A percentile compares a stretch with the other conserved stretches of the same genome.
Evolutionary conservation across 2,797 vertebrate genomes (phyloP).

Genomic region (Cottoperca gobio): DNA sequence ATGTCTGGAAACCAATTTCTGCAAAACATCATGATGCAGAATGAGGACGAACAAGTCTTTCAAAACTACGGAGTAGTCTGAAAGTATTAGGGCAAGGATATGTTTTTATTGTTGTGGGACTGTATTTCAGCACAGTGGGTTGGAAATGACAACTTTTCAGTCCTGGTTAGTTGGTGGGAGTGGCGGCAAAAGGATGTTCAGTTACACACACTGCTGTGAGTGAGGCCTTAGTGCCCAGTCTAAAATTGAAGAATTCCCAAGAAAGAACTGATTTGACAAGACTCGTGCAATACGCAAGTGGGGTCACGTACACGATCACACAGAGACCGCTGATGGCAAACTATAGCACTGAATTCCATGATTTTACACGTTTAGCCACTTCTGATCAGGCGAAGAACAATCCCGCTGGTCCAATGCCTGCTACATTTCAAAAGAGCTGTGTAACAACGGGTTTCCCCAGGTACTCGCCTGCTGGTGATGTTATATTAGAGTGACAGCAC

Average conservation of each 20-base stretch:
- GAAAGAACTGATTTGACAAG: neutral
- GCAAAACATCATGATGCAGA: constrained; percentile 1
- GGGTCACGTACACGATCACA: neutral
- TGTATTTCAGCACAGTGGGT: neutral
- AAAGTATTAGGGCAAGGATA: constrained; percentile 7
- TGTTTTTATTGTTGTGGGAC: constrained; percentile 31
- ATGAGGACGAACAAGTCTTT: constrained; percentile 7
- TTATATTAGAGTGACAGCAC: neutral
- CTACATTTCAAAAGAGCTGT: neutral
- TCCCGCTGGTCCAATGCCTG: neutral
- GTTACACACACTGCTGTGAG: too few species aligned
- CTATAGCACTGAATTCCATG: neutral
- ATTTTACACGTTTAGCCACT: neutral
- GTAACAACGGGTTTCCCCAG: too few species aligned
- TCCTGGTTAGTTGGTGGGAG: neutral
- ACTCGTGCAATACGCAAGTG: neutral
- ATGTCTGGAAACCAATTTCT: constrained; percentile 11
- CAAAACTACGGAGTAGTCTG: constrained; percentile 20
- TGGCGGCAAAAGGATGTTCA: neutral
- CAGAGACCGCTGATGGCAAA: neutral
- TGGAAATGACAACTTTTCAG: constrained; percentile 6
- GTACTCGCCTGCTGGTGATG: neutral
- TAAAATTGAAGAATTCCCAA: neutral
- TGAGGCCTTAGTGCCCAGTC: too few species aligned
- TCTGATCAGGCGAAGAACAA: neutral